Evolutionary conservation across 1,140 invertebrate species (phyloP), one percentile per base, ranked within the genome.

Genomic region (Oryzaephilus surinamensis): DNA sequence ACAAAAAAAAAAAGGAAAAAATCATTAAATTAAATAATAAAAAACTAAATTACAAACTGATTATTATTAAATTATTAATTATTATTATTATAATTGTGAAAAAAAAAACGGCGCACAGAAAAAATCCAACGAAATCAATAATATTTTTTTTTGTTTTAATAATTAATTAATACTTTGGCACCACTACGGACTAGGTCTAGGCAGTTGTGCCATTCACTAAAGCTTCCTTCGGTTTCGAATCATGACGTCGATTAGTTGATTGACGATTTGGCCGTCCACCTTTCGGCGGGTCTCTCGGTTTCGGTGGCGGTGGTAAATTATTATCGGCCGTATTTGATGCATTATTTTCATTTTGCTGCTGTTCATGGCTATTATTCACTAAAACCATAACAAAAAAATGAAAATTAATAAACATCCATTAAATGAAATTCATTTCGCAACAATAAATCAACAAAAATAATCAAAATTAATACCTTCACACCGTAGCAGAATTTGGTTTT

Each of bases 151-250:
- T 29, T 18, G 14, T 11, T 24, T 14, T 36, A 43, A 42, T 40
- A 41, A 31, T 45, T 48, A 29, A 33, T 23, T 29, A 26, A 23
- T 21, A 27, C 24, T 20, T 27, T 17, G n/a, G 21, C 33, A 5
- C 13, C 8, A 14, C 29, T 33, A n/a, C 13, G 21, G 13, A 20
- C 7, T 29, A 18, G 32, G 21, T 45, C 42, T 61, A 58, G 38
- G 57, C 53, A 29, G 59, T 50, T 53, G 71, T 72, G 53, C 73
- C 72, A 46, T 76, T 76, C 27, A 74, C 72, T 57, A 74, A 62
- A 43, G 70, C 60, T 55, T 74, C 72, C 48, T 74, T 74, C 39
- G 70, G 68, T 61, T 74, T 64, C 7, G 46, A 17, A 6, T 54
- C 52, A 13, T 44, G 54, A 18, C 50, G 52, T 17, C 55, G 46